These are phyloP conservation scores for Argya squamiceps DNA, from an alignment of 2,797 vertebrate species.

Conservation along the genomic window DNA sequence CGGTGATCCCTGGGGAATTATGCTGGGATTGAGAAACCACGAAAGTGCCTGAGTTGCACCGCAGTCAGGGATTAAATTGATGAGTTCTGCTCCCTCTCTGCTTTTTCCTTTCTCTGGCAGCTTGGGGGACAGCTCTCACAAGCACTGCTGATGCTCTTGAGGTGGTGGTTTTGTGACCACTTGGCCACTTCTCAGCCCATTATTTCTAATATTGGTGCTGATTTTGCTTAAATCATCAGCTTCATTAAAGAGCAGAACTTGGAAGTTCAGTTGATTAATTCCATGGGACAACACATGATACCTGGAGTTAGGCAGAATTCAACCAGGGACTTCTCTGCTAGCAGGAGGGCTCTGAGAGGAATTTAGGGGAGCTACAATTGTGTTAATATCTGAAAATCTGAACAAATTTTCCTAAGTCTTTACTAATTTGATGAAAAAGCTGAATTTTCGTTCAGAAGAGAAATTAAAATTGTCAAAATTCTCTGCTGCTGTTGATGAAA, in stretches of 20 bases:
- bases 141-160: neutral
- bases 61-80: neutral
- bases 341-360: neutral
- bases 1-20: neutral
- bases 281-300: rapidly evolving
- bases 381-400: neutral
- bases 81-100: neutral
- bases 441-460: neutral
- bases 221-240: neutral
- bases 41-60: neutral
- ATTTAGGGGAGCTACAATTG: neutral
- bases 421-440: neutral
- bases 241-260: neutral
- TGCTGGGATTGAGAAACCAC: neutral
- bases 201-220: neutral
- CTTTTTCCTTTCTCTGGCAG: neutral
- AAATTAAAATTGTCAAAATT: neutral
- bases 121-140: neutral
- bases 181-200: neutral
- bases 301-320: neutral
- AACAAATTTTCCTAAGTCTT: neutral
- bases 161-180: neutral
- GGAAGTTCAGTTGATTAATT: neutral
- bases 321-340: neutral
- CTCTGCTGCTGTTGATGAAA: neutral